These are phyloP conservation scores for western clawed frog (Xenopus tropicalis) DNA, from an alignment of 2,113 vertebrate genomes.

Conservation along the genomic window UCB_Xtro_10.0 CM004443.2:177791001-177791500, in stretches of 20 bases:
- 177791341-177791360: too few species aligned
- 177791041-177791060: constrained; percentile 70
- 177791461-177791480: too few species aligned
- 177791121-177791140: constrained; percentile 76
- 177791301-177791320: too few species aligned
- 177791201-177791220: neutral
- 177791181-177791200: constrained; percentile 22
- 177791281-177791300: too few species aligned
- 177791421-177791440: too few species aligned
- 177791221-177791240: neutral
- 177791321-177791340: too few species aligned
- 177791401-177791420: too few species aligned
- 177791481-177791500: too few species aligned
- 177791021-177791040: constrained; percentile 69
- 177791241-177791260: neutral
- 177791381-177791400: too few species aligned
- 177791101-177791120: constrained; percentile 92
- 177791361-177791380: too few species aligned
- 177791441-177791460: too few species aligned
- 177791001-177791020: constrained; percentile 73
- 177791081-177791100: constrained; percentile 87
- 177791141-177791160: constrained; percentile 72
- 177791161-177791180: constrained; percentile 48
- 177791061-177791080: constrained; percentile 75
- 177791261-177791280: neutral